Evolutionary conservation across 2,888 invertebrate genomes (phyloP), one percentile per base, ranked within the genome.

Genomic region (Nephrotoma appendiculata): DNA sequence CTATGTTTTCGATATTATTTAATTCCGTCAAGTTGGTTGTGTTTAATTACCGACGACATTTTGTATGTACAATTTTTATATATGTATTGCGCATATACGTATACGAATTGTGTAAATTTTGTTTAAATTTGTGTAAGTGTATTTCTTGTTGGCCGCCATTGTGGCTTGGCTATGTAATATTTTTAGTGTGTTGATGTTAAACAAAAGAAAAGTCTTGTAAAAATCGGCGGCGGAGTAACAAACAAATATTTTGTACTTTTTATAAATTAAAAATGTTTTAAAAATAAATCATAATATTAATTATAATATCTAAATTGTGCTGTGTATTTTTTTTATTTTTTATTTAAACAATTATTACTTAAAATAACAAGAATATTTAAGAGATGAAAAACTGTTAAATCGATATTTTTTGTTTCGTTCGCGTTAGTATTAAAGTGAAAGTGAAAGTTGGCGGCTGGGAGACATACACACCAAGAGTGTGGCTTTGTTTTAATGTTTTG

Each of bases 401-500:
- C 85, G 19, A 85, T 85, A 85, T 45, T 48, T 86, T 44, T 19
- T 44, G 43, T 86, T 44, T 71, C 71, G 71, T 71, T 71, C 71
- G 71, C 71, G 31, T 71, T 71, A 71, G 71, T 71, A 71, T 71
- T 41, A 57, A 86, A 86, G 86, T 86, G 86, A 86, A 86, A 86
- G 86, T 86, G 86, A 86, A 86, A 86, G 86, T 86, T 86, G 86
- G 41, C 86, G 86, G 86, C 86, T 86, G 52, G 71, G 71, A 48
- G 52, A 86, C 86, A 85, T 42, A 85, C 85, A 85, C 71, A 71
- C 71, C 9, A 71, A 71, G 71, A 31, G 43, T 44, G 85, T 85
- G 85, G 85, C 85, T 85, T 85, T 85, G 85, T 85, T 85, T 71
- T 71, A 71, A 71, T 71, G 71, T 71, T 71, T 85, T 7, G 42